These are phyloP conservation scores for Himalopsyche kuldschensis DNA, from an alignment of 2,888 invertebrate genomes.

Conservation along the genomic window DNA sequence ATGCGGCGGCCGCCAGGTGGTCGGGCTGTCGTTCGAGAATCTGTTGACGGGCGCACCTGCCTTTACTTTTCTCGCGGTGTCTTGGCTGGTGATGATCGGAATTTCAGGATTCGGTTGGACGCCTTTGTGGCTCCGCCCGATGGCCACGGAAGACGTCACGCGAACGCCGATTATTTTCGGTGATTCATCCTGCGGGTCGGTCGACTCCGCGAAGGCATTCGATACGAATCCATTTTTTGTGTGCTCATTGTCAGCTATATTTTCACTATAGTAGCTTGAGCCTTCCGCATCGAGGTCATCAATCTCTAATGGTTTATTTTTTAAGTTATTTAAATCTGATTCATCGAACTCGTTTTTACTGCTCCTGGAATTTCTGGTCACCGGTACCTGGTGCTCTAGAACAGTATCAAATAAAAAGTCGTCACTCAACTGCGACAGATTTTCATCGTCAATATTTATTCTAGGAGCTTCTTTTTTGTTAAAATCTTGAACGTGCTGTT, in stretches of 20 bases:
- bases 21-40: conserved; percentile 59
- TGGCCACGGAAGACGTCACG: conserved; percentile 63
- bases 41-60: conserved; percentile 62
- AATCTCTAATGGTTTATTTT: conserved; percentile 12
- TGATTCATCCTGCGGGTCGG: conserved; percentile 28
- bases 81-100: conserved; percentile 43
- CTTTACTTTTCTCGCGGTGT: conserved; percentile 58
- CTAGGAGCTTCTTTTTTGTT: conserved; percentile 41
- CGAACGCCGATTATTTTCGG: conserved; percentile 48
- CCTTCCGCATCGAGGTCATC: conserved; percentile 31
- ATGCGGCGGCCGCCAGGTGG: conserved; percentile 34
- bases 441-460: conserved; percentile 42
- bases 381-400: conserved; percentile 47
- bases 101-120: conserved; percentile 39
- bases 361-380: conserved; percentile 48
- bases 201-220: conserved; percentile 19
- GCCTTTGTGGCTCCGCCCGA: conserved; percentile 52
- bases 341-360: conserved; percentile 41
- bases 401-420: conserved; percentile 47
- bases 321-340: conserved; percentile 9
- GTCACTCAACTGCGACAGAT: conserved; percentile 35
- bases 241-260: conserved; percentile 25
- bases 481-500: conserved; percentile 42
- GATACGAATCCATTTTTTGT: conserved; percentile 25
- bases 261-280: conserved; percentile 34